Evolutionary conservation across 2,113 vertebrate species (phyloP).

Genomic region (Pomatorhinus ruficollis): DNA sequence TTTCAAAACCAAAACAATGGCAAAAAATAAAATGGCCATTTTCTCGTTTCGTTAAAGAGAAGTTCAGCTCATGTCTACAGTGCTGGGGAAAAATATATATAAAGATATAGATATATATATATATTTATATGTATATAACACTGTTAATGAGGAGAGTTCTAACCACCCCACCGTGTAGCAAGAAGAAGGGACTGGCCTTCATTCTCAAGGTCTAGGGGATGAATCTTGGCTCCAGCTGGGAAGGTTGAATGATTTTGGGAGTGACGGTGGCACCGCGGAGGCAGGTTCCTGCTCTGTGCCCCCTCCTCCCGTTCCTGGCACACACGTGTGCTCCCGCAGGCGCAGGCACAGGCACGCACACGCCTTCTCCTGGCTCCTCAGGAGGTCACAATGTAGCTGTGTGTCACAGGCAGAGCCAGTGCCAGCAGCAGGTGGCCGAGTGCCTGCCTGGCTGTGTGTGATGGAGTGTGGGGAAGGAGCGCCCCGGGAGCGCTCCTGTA

Average conservation of each 20-base stretch:
- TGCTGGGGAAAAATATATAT: conserved; percentile 80
- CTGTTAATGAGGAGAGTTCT: conserved; percentile 81
- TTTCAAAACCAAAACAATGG: conserved; percentile 67
- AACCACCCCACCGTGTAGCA: conserved; percentile 72
- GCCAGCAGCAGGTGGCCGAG: not conserved
- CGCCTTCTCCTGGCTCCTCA: not conserved
- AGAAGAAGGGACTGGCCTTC: conserved; percentile 67
- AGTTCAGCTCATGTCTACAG: conserved; percentile 78
- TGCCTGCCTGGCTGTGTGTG: not conserved
- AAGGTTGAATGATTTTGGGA: not conserved
- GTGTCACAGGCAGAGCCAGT: not conserved
- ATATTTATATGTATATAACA: conserved; percentile 85
- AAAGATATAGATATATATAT: conserved; percentile 79
- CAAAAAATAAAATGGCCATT: conserved; percentile 72
- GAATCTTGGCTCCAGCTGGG: conserved; percentile 63
- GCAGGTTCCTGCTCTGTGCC: not conserved
- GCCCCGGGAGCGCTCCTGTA: accelerated
- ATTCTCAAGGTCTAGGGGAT: conserved; percentile 58
- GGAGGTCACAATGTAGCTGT: not conserved
- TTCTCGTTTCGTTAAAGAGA: conserved; percentile 76
- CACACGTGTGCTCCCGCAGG: not conserved
- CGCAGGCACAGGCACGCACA: accelerated
- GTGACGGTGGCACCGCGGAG: not conserved
- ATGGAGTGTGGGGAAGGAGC: not conserved
- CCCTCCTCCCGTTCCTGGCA: not conserved